Conservation (phyloP, 2,113 vertebrate species). For the Amia ocellicauda region DNA sequence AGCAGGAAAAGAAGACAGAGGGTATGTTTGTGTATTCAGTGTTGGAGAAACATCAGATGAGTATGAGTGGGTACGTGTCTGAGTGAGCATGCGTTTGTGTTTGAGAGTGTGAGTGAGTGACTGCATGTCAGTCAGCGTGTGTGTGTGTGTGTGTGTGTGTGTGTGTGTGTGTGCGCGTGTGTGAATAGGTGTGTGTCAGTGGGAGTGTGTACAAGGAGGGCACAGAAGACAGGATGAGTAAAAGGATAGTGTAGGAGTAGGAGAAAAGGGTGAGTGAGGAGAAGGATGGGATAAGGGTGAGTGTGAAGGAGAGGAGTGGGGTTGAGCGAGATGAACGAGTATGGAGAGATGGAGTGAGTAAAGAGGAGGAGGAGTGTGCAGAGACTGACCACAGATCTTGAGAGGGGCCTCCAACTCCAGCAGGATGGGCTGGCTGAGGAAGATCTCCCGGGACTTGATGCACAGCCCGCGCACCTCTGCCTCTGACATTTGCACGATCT, state of each 20-base stretch:
- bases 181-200: too few relatives aligned
- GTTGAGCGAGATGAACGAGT: background rate
- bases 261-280: slow-evolving; percentile 23
- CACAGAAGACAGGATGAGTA: too few relatives aligned
- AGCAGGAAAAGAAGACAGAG: too few relatives aligned
- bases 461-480: slow-evolving; percentile 90
- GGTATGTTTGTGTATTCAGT: background rate
- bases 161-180: slow-evolving; percentile 17
- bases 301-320: background rate
- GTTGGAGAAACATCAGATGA: too few relatives aligned
- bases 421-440: slow-evolving; percentile 93
- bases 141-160: slow-evolving; percentile 7
- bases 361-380: background rate
- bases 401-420: slow-evolving; percentile 89
- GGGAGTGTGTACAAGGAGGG: too few relatives aligned
- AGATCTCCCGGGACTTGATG: slow-evolving; percentile 94
- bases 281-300: background rate
- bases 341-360: background rate
- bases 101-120: background rate
- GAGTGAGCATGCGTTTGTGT: slow-evolving; percentile 2
- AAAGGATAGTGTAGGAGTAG: background rate
- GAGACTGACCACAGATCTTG: slow-evolving; percentile 83
- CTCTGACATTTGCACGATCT: slow-evolving; percentile 93
- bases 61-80: slow-evolving; percentile 35
- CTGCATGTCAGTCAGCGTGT: too few relatives aligned